phyloP scores from a whole-genome alignment of 2,888 invertebrate species.

The Nephrocerus scutellatus region DNA sequence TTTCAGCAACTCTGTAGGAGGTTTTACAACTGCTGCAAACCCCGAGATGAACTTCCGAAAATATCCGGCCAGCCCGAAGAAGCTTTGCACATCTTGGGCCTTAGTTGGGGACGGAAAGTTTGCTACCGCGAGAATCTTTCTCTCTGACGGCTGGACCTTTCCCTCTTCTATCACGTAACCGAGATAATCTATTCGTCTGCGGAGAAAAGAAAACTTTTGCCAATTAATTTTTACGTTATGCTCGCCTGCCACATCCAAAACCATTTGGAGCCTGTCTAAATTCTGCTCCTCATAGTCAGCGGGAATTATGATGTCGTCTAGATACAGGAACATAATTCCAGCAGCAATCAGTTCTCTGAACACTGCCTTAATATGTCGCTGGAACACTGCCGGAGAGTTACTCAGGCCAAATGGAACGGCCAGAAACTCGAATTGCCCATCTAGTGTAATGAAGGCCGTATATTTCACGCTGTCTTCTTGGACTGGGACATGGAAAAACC shows the following conservation, averaged over 20 bases:
- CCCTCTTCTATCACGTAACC: slow-evolving; percentile 2
- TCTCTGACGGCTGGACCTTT: background rate
- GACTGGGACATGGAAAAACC: slow-evolving; percentile 34
- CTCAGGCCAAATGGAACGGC: slow-evolving; percentile 27
- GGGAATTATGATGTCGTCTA: slow-evolving; percentile 26
- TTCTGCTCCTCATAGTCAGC: slow-evolving; percentile 6
- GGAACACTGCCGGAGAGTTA: slow-evolving; percentile 10
- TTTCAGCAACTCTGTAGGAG: too few species aligned
- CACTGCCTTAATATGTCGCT: slow-evolving; percentile 8
- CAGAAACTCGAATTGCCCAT: slow-evolving; percentile 27
- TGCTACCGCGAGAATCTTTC: slow-evolving; percentile 1
- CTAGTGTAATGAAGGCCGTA: slow-evolving; percentile 30
- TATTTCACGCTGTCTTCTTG: slow-evolving; percentile 21
- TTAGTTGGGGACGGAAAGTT: slow-evolving; percentile 4
- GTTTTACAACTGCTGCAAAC: too few species aligned
- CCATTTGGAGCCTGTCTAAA: slow-evolving; percentile 8
- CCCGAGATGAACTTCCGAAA: background rate
- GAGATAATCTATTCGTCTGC: slow-evolving; percentile 7
- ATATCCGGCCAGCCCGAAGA: slow-evolving; percentile 6
- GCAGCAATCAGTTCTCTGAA: slow-evolving; percentile 7
- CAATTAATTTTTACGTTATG: slow-evolving; percentile 10
- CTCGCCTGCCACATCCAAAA: slow-evolving; percentile 7
- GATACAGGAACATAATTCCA: slow-evolving; percentile 16
- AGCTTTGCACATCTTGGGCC: slow-evolving; percentile 1
- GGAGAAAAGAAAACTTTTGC: slow-evolving; percentile 9